phyloP scores from a whole-genome alignment of 2,113 vertebrate genomes.

The Baryphthengus martii region DNA sequence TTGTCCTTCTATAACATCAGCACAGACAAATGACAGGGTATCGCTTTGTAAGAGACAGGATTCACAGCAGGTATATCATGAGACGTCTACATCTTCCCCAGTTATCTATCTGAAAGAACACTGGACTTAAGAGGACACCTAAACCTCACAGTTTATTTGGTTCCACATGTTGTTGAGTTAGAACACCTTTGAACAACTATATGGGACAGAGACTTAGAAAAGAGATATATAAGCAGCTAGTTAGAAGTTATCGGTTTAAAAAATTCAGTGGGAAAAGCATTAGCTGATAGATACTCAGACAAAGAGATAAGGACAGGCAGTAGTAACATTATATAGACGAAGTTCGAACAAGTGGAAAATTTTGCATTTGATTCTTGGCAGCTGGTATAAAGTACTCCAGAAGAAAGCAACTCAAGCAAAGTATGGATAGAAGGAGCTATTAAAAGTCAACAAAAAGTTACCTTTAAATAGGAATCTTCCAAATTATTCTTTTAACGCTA shows the following conservation, averaged over 20 bases:
- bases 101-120: not conserved
- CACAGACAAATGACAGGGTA: not conserved
- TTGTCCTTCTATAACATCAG: not conserved
- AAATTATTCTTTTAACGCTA: not conserved
- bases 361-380: not conserved
- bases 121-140: not conserved
- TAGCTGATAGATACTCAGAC: not conserved
- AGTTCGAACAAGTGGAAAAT: not conserved
- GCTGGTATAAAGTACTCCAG: not conserved
- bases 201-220: not conserved
- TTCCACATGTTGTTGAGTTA: not conserved
- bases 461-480: not conserved
- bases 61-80: not conserved
- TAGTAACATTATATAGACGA: not conserved
- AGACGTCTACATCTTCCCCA: not conserved
- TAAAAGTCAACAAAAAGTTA: not conserved
- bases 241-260: not conserved
- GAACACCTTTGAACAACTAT: not conserved
- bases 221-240: not conserved
- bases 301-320: not conserved
- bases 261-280: not conserved
- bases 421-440: not conserved
- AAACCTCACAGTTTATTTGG: not conserved
- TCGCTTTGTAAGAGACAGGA: not conserved
- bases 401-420: not conserved